These are phyloP conservation scores for Deilephila elpenor DNA, from an alignment of 2,888 invertebrate genomes.

Conservation along the genomic window DNA sequence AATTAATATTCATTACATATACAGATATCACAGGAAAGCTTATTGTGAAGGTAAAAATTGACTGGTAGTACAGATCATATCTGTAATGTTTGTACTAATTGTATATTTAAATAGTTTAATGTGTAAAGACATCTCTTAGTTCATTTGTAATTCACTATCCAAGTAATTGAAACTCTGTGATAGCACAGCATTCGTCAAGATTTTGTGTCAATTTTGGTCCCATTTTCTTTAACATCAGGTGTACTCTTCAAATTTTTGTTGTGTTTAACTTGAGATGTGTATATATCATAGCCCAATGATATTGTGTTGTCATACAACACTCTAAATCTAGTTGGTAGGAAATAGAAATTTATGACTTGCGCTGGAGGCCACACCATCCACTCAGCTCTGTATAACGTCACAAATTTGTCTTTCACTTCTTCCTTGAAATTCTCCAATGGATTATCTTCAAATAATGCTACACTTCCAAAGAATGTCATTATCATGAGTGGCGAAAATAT, in stretches of 20 bases:
- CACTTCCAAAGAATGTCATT: slow-evolving; percentile 90
- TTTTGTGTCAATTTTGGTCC: slow-evolving; percentile 12
- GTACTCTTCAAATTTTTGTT: slow-evolving; percentile 54
- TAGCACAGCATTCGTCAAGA: slow-evolving; percentile 26
- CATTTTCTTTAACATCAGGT: slow-evolving; percentile 39
- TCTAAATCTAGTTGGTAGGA: slow-evolving; percentile 92
- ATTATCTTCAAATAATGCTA: slow-evolving; percentile 90
- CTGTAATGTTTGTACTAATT: slow-evolving; percentile 31
- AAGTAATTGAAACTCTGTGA: background rate
- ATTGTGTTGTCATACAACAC: slow-evolving; percentile 95
- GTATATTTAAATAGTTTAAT: background rate
- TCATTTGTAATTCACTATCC: background rate
- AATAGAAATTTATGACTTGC: slow-evolving; percentile 96
- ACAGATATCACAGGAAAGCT: slow-evolving; percentile 66
- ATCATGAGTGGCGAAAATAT: slow-evolving; percentile 94
- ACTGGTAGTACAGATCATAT: slow-evolving; percentile 39
- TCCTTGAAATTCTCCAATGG: slow-evolving; percentile 86
- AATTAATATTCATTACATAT: slow-evolving; percentile 38
- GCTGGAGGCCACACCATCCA: slow-evolving; percentile 98
- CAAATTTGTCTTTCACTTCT: slow-evolving; percentile 90
- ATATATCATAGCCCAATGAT: slow-evolving; percentile 94
- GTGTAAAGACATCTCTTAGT: slow-evolving; percentile 7
- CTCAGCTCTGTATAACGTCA: slow-evolving; percentile 92
- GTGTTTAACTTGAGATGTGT: slow-evolving; percentile 93
- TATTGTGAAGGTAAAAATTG: slow-evolving; percentile 44